phyloP scores from a whole-genome alignment of 1,140 invertebrate species.

The Hylyphantes graminicola region DNA sequence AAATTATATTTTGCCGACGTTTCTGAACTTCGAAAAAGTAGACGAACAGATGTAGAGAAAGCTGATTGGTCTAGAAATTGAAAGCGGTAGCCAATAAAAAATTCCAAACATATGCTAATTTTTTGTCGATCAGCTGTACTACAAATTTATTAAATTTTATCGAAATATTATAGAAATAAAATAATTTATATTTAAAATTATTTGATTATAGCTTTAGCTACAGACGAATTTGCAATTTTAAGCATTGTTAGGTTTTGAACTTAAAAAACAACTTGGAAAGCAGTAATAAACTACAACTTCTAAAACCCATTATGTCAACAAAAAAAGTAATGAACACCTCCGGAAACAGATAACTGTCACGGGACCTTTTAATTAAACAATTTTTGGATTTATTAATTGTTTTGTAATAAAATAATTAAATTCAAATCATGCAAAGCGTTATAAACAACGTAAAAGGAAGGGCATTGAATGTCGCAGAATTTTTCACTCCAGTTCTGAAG shows the following conservation, averaged over 20 bases:
- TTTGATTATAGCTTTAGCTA: no score
- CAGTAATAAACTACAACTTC: no score
- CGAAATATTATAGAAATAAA: no score
- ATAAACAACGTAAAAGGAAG: constrained; percentile 95
- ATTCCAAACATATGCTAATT: no score
- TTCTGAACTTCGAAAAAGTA: constrained; percentile 18
- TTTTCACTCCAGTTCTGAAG: constrained; percentile 95
- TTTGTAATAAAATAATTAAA: background rate
- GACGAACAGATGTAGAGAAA: background rate
- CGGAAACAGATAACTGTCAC: constrained; percentile 19
- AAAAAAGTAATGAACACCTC: no score
- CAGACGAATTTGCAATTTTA: no score
- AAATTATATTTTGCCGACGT: background rate
- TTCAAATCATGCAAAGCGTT: constrained; percentile 87
- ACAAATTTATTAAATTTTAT: no score
- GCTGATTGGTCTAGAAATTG: constrained; percentile 21
- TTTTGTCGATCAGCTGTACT: no score
- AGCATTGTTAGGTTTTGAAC: no score
- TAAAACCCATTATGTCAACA: no score
- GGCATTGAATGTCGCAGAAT: constrained; percentile 93
- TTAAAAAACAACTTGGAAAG: no score
- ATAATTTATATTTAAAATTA: no score
- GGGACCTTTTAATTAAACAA: background rate
- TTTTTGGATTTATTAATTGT: background rate
- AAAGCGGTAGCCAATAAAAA: constrained; percentile 19